Conservation (phyloP, 2,113 vertebrate species). For the Varanus salvator region DNA sequence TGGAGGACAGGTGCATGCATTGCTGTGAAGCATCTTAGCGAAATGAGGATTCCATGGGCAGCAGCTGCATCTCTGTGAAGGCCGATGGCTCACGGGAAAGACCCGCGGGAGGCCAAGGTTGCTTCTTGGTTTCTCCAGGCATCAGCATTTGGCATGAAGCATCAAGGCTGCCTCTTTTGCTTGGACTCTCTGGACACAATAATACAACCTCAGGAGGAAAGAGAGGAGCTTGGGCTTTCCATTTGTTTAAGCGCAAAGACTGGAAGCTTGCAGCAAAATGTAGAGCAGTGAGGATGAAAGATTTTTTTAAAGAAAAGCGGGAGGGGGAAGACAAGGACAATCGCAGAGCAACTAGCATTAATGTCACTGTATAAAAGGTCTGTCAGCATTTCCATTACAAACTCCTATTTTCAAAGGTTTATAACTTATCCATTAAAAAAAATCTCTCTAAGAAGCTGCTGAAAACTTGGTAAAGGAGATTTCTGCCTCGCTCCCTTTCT, state of each 20-base stretch:
- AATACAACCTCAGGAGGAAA: slow-evolving; percentile 5
- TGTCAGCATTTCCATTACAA: slow-evolving; percentile 74
- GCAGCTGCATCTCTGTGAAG: not conserved
- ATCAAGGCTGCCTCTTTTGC: not conserved
- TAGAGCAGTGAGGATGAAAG: slow-evolving; percentile 38
- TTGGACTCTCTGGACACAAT: too few relatives aligned
- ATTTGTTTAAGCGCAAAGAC: slow-evolving; percentile 11
- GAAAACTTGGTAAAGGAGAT: slow-evolving; percentile 68
- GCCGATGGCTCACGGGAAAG: too few relatives aligned
- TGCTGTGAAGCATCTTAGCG: not conserved
- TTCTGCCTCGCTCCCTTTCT: not conserved
- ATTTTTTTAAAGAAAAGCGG: slow-evolving; percentile 55
- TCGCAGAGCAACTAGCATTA: slow-evolving; percentile 52
- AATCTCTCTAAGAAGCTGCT: slow-evolving; percentile 60
- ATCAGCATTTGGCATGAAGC: not conserved
- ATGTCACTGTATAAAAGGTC: slow-evolving; percentile 66
- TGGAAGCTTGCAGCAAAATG: slow-evolving; percentile 31
- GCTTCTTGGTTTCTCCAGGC: not conserved
- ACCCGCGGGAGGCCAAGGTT: too few relatives aligned
- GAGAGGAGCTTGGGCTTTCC: slow-evolving; percentile 32
- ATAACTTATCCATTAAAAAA: slow-evolving; percentile 69
- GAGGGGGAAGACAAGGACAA: slow-evolving; percentile 60
- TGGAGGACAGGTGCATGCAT: not conserved
- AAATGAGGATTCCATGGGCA: not conserved
- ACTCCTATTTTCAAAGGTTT: slow-evolving; percentile 71